Conservation (phyloP, 2,888 invertebrate genomes). For the Hymenopus coronatus region DNA sequence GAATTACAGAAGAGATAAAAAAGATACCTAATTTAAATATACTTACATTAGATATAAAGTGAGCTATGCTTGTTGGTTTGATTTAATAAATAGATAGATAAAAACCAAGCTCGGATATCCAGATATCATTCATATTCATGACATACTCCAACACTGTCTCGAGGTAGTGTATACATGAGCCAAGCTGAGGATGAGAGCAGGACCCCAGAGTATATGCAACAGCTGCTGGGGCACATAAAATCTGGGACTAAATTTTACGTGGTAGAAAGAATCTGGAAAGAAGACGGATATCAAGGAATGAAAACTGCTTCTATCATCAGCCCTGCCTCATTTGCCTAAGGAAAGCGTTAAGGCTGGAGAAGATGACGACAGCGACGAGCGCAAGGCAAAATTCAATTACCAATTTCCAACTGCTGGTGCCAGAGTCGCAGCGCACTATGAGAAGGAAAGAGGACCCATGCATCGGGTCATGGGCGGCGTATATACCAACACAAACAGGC, state of each 20-base stretch:
- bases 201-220: no score
- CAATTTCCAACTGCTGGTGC: not conserved
- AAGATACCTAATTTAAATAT: no score
- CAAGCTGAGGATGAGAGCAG: no score
- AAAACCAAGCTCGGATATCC: no score
- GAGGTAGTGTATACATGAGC: no score
- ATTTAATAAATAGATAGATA: no score
- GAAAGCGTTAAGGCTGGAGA: not conserved
- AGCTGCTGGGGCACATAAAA: not conserved
- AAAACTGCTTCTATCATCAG: not conserved
- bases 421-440: not conserved
- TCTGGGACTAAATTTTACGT: not conserved
- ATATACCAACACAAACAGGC: not conserved
- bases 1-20: no score
- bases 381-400: not conserved
- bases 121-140: no score
- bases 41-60: no score
- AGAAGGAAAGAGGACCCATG: not conserved
- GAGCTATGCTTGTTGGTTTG: no score
- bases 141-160: no score
- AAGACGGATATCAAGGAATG: not conserved
- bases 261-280: not conserved
- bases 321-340: not conserved
- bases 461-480: no score
- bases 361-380: not conserved